Conservation (phyloP, 2,797 vertebrate species). For the Epinephelus malabaricus region DNA sequence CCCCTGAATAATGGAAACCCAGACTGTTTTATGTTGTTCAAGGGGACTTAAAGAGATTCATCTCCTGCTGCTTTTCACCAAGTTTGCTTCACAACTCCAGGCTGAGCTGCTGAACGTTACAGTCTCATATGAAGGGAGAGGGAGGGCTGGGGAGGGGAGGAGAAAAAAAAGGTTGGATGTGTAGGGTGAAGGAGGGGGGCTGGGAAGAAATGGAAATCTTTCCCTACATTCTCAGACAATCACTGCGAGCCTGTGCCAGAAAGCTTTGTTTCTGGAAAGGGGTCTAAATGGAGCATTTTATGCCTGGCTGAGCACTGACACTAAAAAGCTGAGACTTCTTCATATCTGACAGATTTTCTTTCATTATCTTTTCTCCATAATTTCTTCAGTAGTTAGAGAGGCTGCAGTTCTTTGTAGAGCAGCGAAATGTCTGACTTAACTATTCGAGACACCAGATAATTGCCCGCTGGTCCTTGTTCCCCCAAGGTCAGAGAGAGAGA, state of each 20-base stretch:
- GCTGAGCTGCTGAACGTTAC: slow-evolving; percentile 68
- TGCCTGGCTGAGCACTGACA: slow-evolving; percentile 81
- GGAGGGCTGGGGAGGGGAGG: slow-evolving; percentile 14
- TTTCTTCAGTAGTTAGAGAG: slow-evolving; percentile 76
- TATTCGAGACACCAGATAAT: slow-evolving; percentile 82
- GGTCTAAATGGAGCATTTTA: slow-evolving; percentile 81
- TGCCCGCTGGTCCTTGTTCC: slow-evolving; percentile 74
- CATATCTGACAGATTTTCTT: slow-evolving; percentile 83
- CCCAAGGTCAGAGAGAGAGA: slow-evolving; percentile 81
- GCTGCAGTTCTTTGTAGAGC: slow-evolving; percentile 69
- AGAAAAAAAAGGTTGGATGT: slow-evolving; percentile 47
- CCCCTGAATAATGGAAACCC: slow-evolving; percentile 84
- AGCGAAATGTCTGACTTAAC: slow-evolving; percentile 81
- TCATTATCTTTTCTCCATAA: slow-evolving; percentile 80
- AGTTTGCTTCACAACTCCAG: slow-evolving; percentile 79
- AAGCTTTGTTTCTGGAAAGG: slow-evolving; percentile 78
- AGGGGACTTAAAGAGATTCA: slow-evolving; percentile 83
- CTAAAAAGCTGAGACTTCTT: slow-evolving; percentile 80
- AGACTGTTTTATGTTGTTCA: slow-evolving; percentile 83
- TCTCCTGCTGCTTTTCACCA: slow-evolving; percentile 79
- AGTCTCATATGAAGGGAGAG: slow-evolving; percentile 61
- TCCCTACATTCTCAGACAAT: slow-evolving; percentile 76
- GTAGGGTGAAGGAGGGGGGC: slow-evolving; percentile 31
- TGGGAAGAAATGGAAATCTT: slow-evolving; percentile 74
- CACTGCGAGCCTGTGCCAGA: slow-evolving; percentile 72